Base-by-base conservation (phyloP, 2,888 invertebrate species). In the Idaea biselata region DNA sequence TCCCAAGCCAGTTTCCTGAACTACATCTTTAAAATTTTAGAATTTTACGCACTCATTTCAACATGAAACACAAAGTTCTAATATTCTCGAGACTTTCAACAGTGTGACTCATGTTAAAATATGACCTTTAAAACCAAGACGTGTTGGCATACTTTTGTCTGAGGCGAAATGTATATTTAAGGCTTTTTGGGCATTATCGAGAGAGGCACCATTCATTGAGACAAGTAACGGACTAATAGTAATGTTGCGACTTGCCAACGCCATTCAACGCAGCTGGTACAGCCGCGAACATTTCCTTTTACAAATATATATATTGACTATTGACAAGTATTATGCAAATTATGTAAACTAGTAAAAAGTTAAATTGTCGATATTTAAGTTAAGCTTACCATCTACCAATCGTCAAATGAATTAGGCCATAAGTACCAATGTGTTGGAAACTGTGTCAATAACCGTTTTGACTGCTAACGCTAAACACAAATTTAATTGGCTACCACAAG, bases 181-280 rank as follows among this genome's bases (percentile, higher is more conserved):
- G 80, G 73, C 83, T 76, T 84, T 84, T 85, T 82, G 78, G 82
- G 78, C 76, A 78, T 79, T 79, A 78, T 80, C 72, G 73, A 77
- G 80, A 80, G 83, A 84, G 83, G 82, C 81, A 86, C 86, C 87
- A 89, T 89, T 89, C 90, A 91, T 90, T 90, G 85, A 91, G 87
- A 87, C 84, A 87, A 89, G 86, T 90, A 90, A 90, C 90, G 90
- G 90, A 83, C 86, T 87, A 87, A 89, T 89, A 89, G 88, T 89
- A 87, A 86, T 87, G 86, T 87, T 79, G 80, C 74, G 82, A 83
- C 87, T 85, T 82, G 83, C 79, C 85, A 82, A 80, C 83, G 87
- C 88, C 90, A 89, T 90, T 90, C 90, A 89, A 88, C 80, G 84
- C 79, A 78, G 68, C 75, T 68, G 60, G 88, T 88, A 89, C 83